Base-by-base conservation (phyloP, 2,888 invertebrate genomes). In the Pardosa pseudoannulata region DNA sequence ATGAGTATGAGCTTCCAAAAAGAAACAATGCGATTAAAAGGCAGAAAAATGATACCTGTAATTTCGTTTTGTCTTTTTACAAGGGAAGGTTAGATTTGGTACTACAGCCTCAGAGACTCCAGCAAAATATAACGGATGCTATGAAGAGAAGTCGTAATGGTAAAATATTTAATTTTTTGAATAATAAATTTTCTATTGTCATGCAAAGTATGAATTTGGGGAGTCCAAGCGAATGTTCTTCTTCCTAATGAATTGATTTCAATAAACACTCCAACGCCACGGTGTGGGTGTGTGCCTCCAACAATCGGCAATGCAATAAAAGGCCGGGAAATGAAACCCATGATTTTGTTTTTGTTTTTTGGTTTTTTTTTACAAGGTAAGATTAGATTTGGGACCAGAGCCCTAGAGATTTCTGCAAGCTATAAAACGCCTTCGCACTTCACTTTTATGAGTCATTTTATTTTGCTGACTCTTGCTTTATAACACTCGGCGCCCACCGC, bases 361-460 rank as follows among this genome's bases (percentile, higher is more conserved):
- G n/a, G n/a, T n/a, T n/a, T 56, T 56, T 56, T 56, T 56, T 56
- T 23, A 19, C 9, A 67, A 67, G 67, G 36, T 67, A 19, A 67
- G 67, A 67, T 67, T 67, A 67, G 67, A 67, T 67, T 67, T 32
- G n/a, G 36, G 32, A 28, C 32, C n/a, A 19, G 67, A 19, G 32
- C 67, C 67, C 67, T 19, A 32, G 67, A 67, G 67, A 67, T 36
- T 67, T 23, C 67, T 67, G 29, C 19, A 16, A 32, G 67, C 67
- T 32, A 67, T 67, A 67, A 67, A 67, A 27, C 67, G 23, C 67
- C 67, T 36, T 31, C 67, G n/a, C 32, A 32, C 36, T 32, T 32
- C 31, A 67, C 67, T 67, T 67, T 67, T 67, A 67, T 67, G 67
- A 67, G 32, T 67, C 67, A 67, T 67, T 67, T 67, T 67, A 67